Percentiles rank a stretch among this genome's conserved stretches.
Evolutionary conservation across 1,140 invertebrate genomes (phyloP).

Genomic region (Diprion similis): DNA sequence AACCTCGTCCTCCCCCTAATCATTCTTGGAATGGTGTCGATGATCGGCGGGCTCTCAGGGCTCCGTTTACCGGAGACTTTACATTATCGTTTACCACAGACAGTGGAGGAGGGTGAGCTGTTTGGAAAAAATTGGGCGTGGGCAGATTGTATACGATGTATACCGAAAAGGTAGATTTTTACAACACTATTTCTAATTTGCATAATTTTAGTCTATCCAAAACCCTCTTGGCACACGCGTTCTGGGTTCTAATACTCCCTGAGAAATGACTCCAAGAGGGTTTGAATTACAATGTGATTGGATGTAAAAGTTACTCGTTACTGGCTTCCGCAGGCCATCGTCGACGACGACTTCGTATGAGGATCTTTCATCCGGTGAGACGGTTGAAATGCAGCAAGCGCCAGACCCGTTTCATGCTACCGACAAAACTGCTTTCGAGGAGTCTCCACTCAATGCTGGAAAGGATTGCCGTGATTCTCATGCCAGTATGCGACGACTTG

Average conservation of each 20-base stretch:
- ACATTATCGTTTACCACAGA: constrained; percentile 80
- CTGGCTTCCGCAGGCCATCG: constrained; percentile 34
- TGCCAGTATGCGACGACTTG: constrained; percentile 66
- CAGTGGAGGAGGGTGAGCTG: constrained; percentile 84
- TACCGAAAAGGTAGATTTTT: constrained; percentile 65
- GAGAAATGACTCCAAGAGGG: no score
- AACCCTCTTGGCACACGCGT: neutral
- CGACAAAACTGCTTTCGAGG: neutral
- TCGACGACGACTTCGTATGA: constrained; percentile 52
- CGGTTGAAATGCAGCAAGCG: constrained; percentile 30
- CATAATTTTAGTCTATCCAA: constrained; percentile 14
- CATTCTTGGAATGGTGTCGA: constrained; percentile 80
- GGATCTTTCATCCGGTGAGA: constrained; percentile 46
- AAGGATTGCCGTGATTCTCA: neutral
- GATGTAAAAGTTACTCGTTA: neutral
- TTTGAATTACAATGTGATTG: no score
- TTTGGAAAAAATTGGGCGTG: constrained; percentile 86
- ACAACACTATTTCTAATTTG: constrained; percentile 9
- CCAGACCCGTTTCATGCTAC: neutral
- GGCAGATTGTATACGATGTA: constrained; percentile 74
- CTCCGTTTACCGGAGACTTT: constrained; percentile 82
- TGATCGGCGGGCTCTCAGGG: constrained; percentile 80
- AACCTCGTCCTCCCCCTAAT: constrained; percentile 82
- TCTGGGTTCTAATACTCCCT: no score
- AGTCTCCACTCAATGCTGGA: neutral